Conservation (phyloP, 2,113 vertebrate species). For the Bothrops jararaca region DNA sequence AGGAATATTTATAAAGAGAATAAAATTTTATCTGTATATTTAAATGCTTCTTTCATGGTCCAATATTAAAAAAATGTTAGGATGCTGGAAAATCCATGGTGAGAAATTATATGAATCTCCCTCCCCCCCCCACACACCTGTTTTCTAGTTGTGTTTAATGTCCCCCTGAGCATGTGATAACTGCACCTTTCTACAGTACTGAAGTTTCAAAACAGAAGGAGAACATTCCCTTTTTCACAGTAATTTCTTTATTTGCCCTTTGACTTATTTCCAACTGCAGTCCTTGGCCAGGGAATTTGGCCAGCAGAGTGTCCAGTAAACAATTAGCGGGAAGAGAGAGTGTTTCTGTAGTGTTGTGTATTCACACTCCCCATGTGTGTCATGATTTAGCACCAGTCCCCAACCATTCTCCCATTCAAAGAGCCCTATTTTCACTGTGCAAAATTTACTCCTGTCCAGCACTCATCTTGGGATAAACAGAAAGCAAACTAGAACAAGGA, state of each 20-base stretch:
- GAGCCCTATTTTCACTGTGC: slow-evolving; percentile 16
- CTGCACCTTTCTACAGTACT: slow-evolving; percentile 40
- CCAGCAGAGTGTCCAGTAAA: slow-evolving; percentile 54
- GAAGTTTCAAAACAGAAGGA: slow-evolving; percentile 17
- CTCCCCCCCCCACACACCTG: background rate
- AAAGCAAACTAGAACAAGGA: background rate
- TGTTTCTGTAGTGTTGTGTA: background rate
- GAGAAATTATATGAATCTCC: background rate
- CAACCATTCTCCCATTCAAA: background rate
- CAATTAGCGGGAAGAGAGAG: slow-evolving; percentile 57
- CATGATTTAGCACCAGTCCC: slow-evolving; percentile 44
- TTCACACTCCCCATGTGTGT: slow-evolving; percentile 27
- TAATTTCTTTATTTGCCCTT: slow-evolving; percentile 66
- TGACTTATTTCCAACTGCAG: slow-evolving; percentile 63
- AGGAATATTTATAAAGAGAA: background rate
- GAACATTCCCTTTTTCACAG: slow-evolving; percentile 56
- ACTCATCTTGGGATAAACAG: background rate
- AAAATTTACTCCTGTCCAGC: background rate
- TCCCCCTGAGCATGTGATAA: background rate
- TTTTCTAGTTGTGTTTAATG: slow-evolving; percentile 41
- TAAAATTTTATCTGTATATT: background rate
- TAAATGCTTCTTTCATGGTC: slow-evolving; percentile 15
- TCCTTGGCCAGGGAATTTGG: slow-evolving; percentile 53
- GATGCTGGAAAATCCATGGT: background rate
- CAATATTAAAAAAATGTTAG: slow-evolving; percentile 9